These are phyloP conservation scores for Laterallus jamaicensis DNA, from an alignment of 2,113 vertebrate genomes.

Conservation along the genomic window DNA sequence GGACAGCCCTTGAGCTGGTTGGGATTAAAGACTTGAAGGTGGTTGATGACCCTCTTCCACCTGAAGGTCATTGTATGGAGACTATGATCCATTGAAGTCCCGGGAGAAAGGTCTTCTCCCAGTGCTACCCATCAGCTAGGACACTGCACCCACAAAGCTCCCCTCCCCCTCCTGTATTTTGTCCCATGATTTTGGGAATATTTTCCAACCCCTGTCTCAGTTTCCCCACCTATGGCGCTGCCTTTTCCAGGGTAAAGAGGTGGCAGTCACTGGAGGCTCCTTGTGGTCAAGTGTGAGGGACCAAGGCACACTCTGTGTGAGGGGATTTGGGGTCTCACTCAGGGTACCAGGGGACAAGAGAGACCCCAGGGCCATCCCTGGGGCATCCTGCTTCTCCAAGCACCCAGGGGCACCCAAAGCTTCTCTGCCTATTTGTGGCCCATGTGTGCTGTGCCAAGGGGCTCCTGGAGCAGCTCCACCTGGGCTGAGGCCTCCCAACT, in stretches of 20 bases:
- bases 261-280: rapidly evolving
- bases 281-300: not conserved
- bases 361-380: not conserved
- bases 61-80: not conserved
- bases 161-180: not conserved
- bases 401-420: not conserved
- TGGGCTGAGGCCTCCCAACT: not conserved
- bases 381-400: not conserved
- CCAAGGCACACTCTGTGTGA: rapidly evolving
- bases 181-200: too few species aligned
- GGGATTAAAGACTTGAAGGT: not conserved
- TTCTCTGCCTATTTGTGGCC: not conserved
- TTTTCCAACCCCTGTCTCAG: not conserved
- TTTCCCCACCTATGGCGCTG: not conserved
- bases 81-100: rapidly evolving
- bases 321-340: not conserved
- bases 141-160: rapidly evolving
- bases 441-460: not conserved
- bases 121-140: not conserved
- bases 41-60: not conserved
- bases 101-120: not conserved
- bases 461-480: rapidly evolving
- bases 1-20: not conserved
- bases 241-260: not conserved
- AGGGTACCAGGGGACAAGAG: not conserved